Percentiles rank a stretch among this genome's conserved stretches.
Conservation (phyloP, 1,140 invertebrate species). For the Bombus terrestris region DNA sequence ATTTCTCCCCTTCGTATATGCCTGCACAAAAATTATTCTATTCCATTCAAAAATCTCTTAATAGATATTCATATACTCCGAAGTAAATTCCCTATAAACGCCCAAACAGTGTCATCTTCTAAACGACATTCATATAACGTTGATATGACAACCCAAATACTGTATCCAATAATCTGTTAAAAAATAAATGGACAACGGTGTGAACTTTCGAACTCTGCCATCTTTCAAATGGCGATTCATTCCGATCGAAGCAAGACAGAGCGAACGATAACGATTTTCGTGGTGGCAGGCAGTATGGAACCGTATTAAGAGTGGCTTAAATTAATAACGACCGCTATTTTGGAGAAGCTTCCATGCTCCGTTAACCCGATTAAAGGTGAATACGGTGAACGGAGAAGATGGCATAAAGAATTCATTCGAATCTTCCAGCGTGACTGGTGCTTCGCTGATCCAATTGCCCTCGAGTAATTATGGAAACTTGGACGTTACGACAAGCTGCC, state of each 20-base stretch:
- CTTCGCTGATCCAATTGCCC: slow-evolving; percentile 59
- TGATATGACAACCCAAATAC: background rate
- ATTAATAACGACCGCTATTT: slow-evolving; percentile 76
- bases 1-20: no score
- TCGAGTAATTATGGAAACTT: slow-evolving; percentile 70
- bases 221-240: background rate
- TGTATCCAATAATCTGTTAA: background rate
- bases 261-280: slow-evolving; percentile 60
- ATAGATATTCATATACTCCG: no score
- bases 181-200: background rate
- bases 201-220: slow-evolving; percentile 17
- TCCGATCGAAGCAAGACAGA: background rate
- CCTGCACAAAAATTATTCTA: no score
- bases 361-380: slow-evolving; percentile 76
- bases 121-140: background rate
- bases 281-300: slow-evolving; percentile 32
- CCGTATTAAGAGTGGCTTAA: slow-evolving; percentile 69
- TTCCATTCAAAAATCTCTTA: no score
- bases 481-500: slow-evolving; percentile 67
- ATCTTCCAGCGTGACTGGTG: slow-evolving; percentile 63
- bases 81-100: no score
- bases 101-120: background rate
- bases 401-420: slow-evolving; percentile 74
- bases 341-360: slow-evolving; percentile 72
- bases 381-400: slow-evolving; percentile 61